phyloP scores from a whole-genome alignment of 1,140 invertebrate genomes.

The Parapsyche elsis region DNA sequence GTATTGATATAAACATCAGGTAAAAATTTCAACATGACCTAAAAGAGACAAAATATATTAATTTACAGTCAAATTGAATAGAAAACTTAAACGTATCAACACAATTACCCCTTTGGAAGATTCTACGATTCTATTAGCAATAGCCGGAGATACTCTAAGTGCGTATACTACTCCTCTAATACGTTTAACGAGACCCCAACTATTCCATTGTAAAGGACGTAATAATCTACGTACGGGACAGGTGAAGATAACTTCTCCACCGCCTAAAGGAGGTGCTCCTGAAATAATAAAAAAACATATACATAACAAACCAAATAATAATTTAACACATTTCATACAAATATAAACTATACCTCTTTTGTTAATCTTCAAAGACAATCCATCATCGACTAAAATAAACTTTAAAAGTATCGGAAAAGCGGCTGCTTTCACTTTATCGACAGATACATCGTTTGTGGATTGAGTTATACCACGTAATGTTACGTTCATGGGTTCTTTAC shows the following conservation, averaged over 20 bases:
- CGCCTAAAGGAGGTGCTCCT: constrained; percentile 83
- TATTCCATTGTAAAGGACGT: constrained; percentile 72
- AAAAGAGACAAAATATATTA: constrained; percentile 51
- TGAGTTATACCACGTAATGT: constrained; percentile 92
- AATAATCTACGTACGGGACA: constrained; percentile 80
- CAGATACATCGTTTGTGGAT: constrained; percentile 82
- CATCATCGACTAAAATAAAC: constrained; percentile 90
- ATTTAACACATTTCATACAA: neutral
- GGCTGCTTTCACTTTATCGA: constrained; percentile 86
- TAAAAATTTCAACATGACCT: constrained; percentile 87
- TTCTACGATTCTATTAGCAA: constrained; percentile 93
- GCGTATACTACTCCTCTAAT: constrained; percentile 91
- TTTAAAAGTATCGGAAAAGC: constrained; percentile 84
- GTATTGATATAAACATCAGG: constrained; percentile 96
- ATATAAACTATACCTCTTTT: constrained; percentile 77
- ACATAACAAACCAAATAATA: neutral
- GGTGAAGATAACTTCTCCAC: constrained; percentile 89
- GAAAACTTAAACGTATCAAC: too few species aligned
- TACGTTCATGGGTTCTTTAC: constrained; percentile 87
- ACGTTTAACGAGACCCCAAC: constrained; percentile 93
- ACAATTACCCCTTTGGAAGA: constrained; percentile 81
- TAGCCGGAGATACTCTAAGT: constrained; percentile 88
- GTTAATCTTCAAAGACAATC: constrained; percentile 85
- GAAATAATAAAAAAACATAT: constrained; percentile 43
- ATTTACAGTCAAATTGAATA: constrained; percentile 16